Evolutionary conservation across 2,797 vertebrate genomes (phyloP).

Genomic region (Rhadinocentrus ornatus): DNA sequence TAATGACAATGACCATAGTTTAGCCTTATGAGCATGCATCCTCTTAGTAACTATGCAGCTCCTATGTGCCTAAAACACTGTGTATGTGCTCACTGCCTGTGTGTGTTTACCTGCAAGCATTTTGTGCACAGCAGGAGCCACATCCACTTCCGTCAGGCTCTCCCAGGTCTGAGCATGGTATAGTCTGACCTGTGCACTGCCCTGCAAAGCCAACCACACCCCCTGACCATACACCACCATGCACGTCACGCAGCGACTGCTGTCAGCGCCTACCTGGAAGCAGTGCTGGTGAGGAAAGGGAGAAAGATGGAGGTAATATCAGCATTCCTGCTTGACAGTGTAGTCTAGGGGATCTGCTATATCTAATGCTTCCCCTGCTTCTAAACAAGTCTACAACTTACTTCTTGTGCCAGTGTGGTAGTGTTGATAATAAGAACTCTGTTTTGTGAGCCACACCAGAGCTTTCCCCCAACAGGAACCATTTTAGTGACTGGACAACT

Average conservation of each 20-base stretch:
- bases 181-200: constrained; percentile 92
- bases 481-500: constrained; percentile 95
- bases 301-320: background rate
- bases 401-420: constrained; percentile 89
- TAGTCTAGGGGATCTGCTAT: background rate
- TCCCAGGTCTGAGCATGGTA: constrained; percentile 93
- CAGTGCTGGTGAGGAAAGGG: constrained; percentile 83
- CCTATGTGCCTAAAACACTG: background rate
- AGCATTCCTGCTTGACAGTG: background rate
- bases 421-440: constrained; percentile 91
- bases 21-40: background rate
- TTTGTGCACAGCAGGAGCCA: constrained; percentile 97
- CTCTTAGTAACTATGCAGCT: no score
- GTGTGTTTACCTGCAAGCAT: constrained; percentile 91
- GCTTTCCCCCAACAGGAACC: constrained; percentile 92
- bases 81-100: background rate
- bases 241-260: constrained; percentile 92
- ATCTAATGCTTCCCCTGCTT: background rate
- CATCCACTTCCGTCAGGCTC: constrained; percentile 92
- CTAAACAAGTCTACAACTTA: constrained; percentile 55
- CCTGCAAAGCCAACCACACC: constrained; percentile 93
- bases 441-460: constrained; percentile 98
- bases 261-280: constrained; percentile 91
- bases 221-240: constrained; percentile 92
- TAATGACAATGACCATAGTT: background rate